Evolutionary conservation across 2,113 vertebrate species (phyloP).

Genomic region (Paratilapia polleni): DNA sequence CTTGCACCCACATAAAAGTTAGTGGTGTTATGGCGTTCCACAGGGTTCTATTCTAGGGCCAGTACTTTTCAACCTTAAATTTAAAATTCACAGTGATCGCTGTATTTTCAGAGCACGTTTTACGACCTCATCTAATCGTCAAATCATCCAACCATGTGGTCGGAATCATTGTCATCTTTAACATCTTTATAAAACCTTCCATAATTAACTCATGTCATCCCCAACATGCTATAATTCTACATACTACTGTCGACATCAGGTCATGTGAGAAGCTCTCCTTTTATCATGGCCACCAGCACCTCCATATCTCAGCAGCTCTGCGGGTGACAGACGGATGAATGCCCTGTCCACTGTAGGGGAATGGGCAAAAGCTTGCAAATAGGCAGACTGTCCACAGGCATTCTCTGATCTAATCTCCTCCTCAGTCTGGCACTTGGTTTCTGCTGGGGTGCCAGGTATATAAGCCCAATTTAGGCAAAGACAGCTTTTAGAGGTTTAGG

Average conservation of each 20-base stretch:
- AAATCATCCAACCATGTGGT: not conserved
- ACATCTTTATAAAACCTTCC: not conserved
- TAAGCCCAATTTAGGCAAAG: not conserved
- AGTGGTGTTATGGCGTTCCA: not conserved
- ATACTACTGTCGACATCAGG: constrained; percentile 10
- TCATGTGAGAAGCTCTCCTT: not conserved
- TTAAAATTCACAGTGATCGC: not conserved
- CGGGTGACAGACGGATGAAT: constrained; percentile 25
- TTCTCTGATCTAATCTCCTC: constrained; percentile 37
- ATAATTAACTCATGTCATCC: too few species aligned
- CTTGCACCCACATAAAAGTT: not conserved
- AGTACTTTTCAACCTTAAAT: not conserved
- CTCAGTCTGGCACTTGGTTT: constrained; percentile 50
- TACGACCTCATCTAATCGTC: not conserved
- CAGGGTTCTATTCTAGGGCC: not conserved
- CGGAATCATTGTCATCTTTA: not conserved
- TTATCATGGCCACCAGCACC: not conserved
- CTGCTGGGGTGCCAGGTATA: constrained; percentile 33
- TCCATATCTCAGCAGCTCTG: constrained; percentile 18
- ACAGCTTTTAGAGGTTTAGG: not conserved
- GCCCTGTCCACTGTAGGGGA: not conserved
- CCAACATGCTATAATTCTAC: too few species aligned
- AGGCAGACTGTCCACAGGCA: constrained; percentile 24
- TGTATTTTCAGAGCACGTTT: not conserved
- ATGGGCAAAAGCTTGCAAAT: not conserved